phyloP scores from a whole-genome alignment of 2,888 invertebrate genomes.

The Acanthosoma haemorrhoidale region DNA sequence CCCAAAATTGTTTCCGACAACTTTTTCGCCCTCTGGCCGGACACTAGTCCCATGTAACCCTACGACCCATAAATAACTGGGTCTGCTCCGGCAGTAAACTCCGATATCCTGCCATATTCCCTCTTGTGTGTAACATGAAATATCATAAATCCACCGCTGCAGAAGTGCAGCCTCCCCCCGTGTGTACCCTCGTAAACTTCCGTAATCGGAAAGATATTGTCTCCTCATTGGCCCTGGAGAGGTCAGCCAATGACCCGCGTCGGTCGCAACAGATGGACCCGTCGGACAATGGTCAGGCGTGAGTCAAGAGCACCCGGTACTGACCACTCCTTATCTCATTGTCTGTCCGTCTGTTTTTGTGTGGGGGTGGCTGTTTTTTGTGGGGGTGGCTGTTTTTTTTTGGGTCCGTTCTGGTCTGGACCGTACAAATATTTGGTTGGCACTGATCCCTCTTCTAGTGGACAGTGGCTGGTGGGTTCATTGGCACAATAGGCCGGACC shows the following conservation, averaged over 20 bases:
- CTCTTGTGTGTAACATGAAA: slow-evolving; percentile 3
- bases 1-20: too few species aligned
- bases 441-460: background rate
- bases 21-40: too few species aligned
- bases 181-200: slow-evolving; percentile 1
- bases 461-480: too few species aligned
- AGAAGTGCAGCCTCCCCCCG: too few species aligned
- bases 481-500: too few species aligned
- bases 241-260: background rate
- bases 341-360: too few species aligned
- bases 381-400: background rate
- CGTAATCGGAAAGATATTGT: background rate
- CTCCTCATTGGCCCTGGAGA: background rate
- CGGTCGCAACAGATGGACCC: background rate
- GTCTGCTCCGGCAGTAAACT: too few species aligned
- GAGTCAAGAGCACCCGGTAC: background rate
- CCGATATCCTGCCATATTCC: too few species aligned
- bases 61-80: too few species aligned
- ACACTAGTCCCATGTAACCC: too few species aligned
- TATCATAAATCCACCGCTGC: background rate
- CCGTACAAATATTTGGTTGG: slow-evolving; percentile 2
- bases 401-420: background rate
- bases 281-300: slow-evolving; percentile 11
- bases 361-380: background rate
- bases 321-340: background rate